Percentiles rank a stretch among this genome's conserved stretches.
phyloP scores from a whole-genome alignment of 2,113 vertebrate species.

The Ellobius talpinus region DNA sequence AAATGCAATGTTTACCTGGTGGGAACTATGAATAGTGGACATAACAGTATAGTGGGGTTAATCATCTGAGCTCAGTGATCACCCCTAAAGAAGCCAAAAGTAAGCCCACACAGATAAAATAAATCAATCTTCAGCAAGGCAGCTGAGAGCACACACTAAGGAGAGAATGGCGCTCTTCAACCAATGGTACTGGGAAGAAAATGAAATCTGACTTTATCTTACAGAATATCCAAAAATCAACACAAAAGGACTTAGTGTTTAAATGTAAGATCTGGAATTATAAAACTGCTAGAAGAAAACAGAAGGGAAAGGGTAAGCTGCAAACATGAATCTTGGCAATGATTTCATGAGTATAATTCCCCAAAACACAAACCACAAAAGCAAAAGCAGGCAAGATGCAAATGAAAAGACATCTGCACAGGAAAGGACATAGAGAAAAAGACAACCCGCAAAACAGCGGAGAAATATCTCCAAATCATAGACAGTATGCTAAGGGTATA shows the following conservation, averaged over 20 bases:
- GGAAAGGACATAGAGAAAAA: neutral
- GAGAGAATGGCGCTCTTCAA: neutral
- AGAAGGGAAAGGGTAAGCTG: neutral
- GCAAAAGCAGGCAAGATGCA: neutral
- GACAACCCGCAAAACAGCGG: fast-evolving
- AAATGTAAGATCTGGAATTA: neutral
- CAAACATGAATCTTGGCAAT: neutral
- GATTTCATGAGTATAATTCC: neutral
- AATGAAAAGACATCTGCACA: too few species aligned
- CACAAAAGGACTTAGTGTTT: neutral
- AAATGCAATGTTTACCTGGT: neutral
- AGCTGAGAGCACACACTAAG: neutral
- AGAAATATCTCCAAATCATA: neutral
- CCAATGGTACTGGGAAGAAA: neutral
- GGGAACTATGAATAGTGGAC: neutral
- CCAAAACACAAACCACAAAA: neutral
- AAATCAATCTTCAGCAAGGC: neutral
- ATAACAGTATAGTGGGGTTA: neutral
- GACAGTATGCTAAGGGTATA: neutral
- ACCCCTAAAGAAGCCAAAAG: neutral
- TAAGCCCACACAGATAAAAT: neutral
- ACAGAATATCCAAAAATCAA: neutral
- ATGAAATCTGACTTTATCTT: neutral
- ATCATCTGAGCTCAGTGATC: neutral
- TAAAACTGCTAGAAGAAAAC: neutral